Percentiles rank a stretch among this genome's conserved stretches.
phyloP scores from a whole-genome alignment of 2,797 vertebrate species.

The Aplochiton taeniatus region DNA sequence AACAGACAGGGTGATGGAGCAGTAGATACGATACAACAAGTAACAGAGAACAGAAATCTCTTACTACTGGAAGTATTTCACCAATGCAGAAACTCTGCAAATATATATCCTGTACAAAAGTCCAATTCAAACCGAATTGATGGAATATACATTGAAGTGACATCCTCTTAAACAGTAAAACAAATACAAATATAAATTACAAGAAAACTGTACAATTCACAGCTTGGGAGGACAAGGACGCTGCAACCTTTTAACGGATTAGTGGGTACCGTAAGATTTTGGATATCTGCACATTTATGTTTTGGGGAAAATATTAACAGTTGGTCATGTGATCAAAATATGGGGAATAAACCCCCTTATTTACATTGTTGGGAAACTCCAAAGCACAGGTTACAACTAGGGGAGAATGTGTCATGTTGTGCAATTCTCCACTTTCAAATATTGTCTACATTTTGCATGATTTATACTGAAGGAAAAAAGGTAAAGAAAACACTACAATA shows the following conservation, averaged over 20 bases:
- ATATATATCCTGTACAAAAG: constrained; percentile 80
- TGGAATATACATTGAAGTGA: constrained; percentile 78
- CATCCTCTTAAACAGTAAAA: constrained; percentile 49
- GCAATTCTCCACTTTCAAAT: constrained; percentile 65
- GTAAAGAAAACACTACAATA: constrained; percentile 11
- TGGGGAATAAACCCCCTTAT: constrained; percentile 43
- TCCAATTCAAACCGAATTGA: constrained; percentile 89
- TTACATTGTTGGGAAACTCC: constrained; percentile 51
- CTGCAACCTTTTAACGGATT: constrained; percentile 62
- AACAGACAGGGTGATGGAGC: constrained; percentile 73
- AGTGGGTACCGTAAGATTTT: constrained; percentile 46
- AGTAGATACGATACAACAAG: constrained; percentile 73
- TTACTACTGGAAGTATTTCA: constrained; percentile 82
- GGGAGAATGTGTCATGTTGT: constrained; percentile 58
- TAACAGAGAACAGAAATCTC: constrained; percentile 91
- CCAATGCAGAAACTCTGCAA: constrained; percentile 85
- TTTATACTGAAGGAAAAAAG: constrained; percentile 24
- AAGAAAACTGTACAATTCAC: constrained; percentile 82
- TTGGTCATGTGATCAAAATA: constrained; percentile 61
- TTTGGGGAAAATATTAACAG: constrained; percentile 51
- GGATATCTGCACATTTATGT: constrained; percentile 43
- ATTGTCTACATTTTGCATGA: constrained; percentile 51
- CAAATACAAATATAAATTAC: constrained; percentile 75
- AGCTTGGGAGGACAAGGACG: constrained; percentile 77
- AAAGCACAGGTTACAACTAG: constrained; percentile 35